Conservation (phyloP, 2,888 invertebrate species). For the Campaea margaritaria region DNA sequence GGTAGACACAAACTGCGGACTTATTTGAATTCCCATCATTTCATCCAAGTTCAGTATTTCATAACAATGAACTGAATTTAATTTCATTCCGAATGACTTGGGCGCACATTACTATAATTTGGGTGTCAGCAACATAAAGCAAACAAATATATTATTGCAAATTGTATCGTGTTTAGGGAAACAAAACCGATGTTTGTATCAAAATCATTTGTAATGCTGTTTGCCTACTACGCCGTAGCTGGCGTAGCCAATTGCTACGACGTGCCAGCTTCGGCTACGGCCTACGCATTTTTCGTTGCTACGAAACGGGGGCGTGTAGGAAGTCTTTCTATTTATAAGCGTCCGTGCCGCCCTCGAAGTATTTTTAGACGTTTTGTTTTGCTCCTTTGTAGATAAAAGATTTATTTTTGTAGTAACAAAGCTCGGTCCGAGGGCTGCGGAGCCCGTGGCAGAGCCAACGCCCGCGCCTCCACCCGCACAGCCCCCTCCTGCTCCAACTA, state of each 20-base stretch:
- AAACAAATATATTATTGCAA: conserved; percentile 3
- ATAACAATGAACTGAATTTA: conserved; percentile 64
- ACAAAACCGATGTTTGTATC: background rate
- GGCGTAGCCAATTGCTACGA: conserved; percentile 31
- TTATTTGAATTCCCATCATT: conserved; percentile 76
- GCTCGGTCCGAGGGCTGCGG: conserved; percentile 86
- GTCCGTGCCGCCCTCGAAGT: conserved; percentile 16
- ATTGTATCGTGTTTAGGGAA: conserved; percentile 1
- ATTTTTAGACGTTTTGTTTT: conserved; percentile 15
- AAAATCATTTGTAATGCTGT: background rate
- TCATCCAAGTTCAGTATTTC: conserved; percentile 65
- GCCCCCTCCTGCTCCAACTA: conserved; percentile 67
- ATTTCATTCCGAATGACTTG: conserved; percentile 46
- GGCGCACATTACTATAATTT: conserved; percentile 1
- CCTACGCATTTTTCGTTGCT: conserved; percentile 39
- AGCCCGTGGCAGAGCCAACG: conserved; percentile 77
- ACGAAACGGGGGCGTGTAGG: conserved; percentile 33
- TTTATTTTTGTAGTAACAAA: conserved; percentile 86
- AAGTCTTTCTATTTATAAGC: conserved; percentile 32
- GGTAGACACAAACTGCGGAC: conserved; percentile 72
- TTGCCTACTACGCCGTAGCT: conserved; percentile 32
- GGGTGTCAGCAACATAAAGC: background rate
- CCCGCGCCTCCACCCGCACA: conserved; percentile 74
- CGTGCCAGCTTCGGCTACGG: conserved; percentile 6
- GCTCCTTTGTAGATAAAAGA: background rate